Conservation (phyloP, 2,888 invertebrate species). For the Biston stratarius region DNA sequence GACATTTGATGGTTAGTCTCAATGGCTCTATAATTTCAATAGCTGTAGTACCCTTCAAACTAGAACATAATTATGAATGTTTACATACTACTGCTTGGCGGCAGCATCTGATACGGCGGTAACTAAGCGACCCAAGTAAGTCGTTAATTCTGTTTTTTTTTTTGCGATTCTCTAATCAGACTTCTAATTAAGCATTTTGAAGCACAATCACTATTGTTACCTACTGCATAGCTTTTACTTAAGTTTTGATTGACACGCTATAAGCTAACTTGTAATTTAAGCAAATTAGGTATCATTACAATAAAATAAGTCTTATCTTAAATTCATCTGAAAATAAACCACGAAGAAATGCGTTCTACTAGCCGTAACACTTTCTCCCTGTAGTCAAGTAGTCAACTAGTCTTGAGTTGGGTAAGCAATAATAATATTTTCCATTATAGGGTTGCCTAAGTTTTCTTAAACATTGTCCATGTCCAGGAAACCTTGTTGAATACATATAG, state of each 20-base stretch:
- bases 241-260: constrained; percentile 16
- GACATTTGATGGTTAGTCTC: no score
- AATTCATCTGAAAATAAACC: constrained; percentile 33
- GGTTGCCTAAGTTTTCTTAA: constrained; percentile 14
- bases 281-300: constrained; percentile 20
- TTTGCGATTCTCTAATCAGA: no score
- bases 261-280: constrained; percentile 14
- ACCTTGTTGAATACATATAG: no score
- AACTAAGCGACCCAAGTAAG: no score
- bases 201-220: background rate
- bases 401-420: constrained; percentile 3
- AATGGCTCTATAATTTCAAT: no score
- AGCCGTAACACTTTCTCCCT: constrained; percentile 41
- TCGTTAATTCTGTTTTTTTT: no score
- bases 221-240: background rate
- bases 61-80: no score
- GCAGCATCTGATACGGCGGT: no score
- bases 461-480: no score
- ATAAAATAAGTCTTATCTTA: constrained; percentile 28
- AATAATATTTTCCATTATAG: constrained; percentile 23
- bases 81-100: no score
- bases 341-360: constrained; percentile 25
- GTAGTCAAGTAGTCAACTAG: constrained; percentile 27
- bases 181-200: background rate
- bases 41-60: no score